Percentiles rank a stretch among this genome's conserved stretches.
Conservation (phyloP, 2,888 invertebrate genomes). For the Dolichopus griseipennis region DNA sequence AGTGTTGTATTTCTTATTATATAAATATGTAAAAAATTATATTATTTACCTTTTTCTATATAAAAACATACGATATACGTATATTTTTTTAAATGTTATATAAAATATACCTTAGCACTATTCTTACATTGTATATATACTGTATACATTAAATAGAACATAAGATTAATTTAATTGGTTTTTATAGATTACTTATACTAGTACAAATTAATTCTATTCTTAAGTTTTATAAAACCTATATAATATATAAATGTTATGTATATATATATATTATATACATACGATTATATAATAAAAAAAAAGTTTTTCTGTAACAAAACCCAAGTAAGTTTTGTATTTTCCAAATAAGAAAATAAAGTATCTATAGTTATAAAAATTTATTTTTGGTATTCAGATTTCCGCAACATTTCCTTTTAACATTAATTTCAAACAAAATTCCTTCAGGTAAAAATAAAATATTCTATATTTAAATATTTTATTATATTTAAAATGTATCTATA, state of each 20-base stretch:
- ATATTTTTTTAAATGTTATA: background rate
- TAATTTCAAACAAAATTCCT: background rate
- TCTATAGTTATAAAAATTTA: background rate
- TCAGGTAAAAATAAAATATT: background rate
- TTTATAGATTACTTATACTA: background rate
- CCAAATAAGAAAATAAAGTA: too few species aligned
- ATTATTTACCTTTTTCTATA: too few species aligned
- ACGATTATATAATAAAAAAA: too few species aligned
- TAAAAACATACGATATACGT: background rate
- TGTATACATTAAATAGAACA: background rate
- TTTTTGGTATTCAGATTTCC: slow-evolving; percentile 4
- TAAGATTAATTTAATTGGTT: slow-evolving; percentile 6
- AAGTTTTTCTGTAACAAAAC: too few species aligned
- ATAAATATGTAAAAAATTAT: too few species aligned
- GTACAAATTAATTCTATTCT: too few species aligned
- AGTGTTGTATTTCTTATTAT: too few species aligned
- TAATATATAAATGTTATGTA: too few species aligned
- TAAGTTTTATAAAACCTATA: too few species aligned
- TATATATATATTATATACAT: too few species aligned
- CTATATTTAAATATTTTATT: background rate
- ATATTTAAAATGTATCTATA: background rate
- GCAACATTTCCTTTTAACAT: slow-evolving; percentile 2
- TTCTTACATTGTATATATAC: background rate
- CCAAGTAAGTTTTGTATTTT: too few species aligned
- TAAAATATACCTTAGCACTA: too few species aligned